A percentile compares a stretch with the other conserved stretches of the same genome.
Evolutionary conservation across 1,140 invertebrate genomes (phyloP).

Genomic region (Halesus radiatus): DNA sequence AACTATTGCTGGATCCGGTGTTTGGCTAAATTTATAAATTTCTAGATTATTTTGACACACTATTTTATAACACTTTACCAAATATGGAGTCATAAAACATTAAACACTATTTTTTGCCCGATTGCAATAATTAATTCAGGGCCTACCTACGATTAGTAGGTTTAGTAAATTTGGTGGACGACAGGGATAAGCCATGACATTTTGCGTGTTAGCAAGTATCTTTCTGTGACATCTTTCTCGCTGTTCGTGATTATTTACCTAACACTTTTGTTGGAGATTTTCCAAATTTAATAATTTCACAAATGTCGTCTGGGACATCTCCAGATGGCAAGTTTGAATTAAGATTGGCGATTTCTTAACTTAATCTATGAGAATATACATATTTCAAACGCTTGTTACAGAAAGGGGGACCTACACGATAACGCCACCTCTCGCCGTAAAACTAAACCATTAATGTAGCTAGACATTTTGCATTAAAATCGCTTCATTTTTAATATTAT

Average conservation of each 20-base stretch:
- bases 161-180: background rate
- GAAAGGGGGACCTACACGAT: constrained; percentile 1
- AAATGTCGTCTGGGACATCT: constrained; percentile 37
- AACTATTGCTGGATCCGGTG: no score
- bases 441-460: no score
- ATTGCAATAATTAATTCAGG: no score
- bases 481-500: background rate
- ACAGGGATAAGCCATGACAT: constrained; percentile 7
- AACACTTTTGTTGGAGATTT: constrained; percentile 37
- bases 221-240: constrained; percentile 38
- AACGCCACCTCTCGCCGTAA: no score
- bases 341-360: constrained; percentile 1
- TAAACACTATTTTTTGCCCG: no score
- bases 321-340: constrained; percentile 19
- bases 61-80: no score
- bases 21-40: no score
- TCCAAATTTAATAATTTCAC: constrained; percentile 47
- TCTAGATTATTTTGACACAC: no score
- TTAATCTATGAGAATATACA: constrained; percentile 6
- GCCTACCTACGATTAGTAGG: no score
- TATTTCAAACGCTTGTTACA: constrained; percentile 26
- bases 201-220: constrained; percentile 25
- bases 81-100: no score
- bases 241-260: constrained; percentile 26
- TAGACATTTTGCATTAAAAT: background rate